Conservation (phyloP, 1,140 invertebrate species). For the Drosophila asahinai region DNA sequence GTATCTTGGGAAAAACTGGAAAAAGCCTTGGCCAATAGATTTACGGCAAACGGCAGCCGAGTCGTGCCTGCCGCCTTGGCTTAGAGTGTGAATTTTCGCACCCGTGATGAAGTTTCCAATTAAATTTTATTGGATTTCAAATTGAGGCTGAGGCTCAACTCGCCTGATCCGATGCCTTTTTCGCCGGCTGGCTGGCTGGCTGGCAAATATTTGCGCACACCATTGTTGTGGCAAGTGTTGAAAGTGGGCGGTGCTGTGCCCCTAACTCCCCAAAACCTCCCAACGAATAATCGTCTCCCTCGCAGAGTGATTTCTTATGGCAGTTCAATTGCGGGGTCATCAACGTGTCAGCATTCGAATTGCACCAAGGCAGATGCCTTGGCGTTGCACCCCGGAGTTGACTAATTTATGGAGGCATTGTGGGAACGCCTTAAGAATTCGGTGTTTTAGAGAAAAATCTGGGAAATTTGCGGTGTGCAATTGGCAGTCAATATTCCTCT, state of each 20-base stretch:
- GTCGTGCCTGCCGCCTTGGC: conserved; percentile 71
- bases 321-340: conserved; percentile 76
- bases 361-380: conserved; percentile 45
- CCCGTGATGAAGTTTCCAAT: conserved; percentile 85
- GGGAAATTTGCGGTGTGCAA: conserved; percentile 2
- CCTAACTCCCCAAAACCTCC: neutral
- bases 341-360: conserved; percentile 68
- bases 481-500: conserved; percentile 17
- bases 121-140: conserved; percentile 84
- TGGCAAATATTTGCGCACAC: conserved; percentile 81
- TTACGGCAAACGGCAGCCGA: conserved; percentile 80
- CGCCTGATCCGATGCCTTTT: conserved; percentile 58
- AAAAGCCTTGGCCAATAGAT: conserved; percentile 72
- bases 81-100: conserved; percentile 83
- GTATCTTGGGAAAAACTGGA: conserved; percentile 22
- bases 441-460: neutral
- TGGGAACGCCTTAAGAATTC: conserved; percentile 46
- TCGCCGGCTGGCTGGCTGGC: conserved; percentile 24
- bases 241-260: conserved; percentile 71
- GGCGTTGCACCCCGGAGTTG: conserved; percentile 15
- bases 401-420: conserved; percentile 51
- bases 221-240: conserved; percentile 81
- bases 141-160: conserved; percentile 67
- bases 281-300: conserved; percentile 44
- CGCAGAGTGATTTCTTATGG: conserved; percentile 79